Conservation (phyloP, 2,888 invertebrate species). For the Coleophora flavipennella region DNA sequence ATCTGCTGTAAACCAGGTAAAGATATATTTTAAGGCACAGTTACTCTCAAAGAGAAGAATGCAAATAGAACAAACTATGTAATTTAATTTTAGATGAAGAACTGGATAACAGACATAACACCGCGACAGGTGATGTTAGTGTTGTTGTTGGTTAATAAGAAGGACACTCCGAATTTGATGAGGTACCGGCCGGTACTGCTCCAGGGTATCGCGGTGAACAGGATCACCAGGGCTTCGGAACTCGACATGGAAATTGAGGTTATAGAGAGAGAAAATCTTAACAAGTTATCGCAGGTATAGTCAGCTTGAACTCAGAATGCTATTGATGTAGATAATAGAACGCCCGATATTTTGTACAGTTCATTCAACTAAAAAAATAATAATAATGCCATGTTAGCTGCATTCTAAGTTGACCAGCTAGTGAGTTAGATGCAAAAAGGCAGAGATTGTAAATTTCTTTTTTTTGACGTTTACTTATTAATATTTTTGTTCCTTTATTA, state of each 20-base stretch:
- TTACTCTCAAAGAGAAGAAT: no score
- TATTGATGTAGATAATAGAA: no score
- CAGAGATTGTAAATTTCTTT: no score
- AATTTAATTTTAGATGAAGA: slow-evolving; percentile 37
- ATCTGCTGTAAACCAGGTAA: slow-evolving; percentile 39
- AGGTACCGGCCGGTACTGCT: slow-evolving; percentile 42
- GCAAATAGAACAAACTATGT: no score
- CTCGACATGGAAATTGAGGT: slow-evolving; percentile 63
- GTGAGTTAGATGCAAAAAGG: no score
- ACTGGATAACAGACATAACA: slow-evolving; percentile 47
- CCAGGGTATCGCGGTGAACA: slow-evolving; percentile 56
- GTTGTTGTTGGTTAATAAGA: slow-evolving; percentile 49
- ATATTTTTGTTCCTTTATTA: no score
- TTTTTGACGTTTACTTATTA: no score
- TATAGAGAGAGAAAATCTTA: slow-evolving; percentile 49
- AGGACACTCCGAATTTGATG: slow-evolving; percentile 44
- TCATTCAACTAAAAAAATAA: no score
- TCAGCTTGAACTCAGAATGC: background rate
- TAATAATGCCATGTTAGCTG: no score
- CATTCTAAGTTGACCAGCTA: no score
- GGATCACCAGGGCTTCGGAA: slow-evolving; percentile 50
- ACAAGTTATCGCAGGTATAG: slow-evolving; percentile 30
- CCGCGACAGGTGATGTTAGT: slow-evolving; percentile 48
- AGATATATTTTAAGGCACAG: no score
- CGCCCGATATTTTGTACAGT: no score